Percentiles rank a stretch among this genome's conserved stretches.
Evolutionary conservation across 2,888 invertebrate species (phyloP).

Genomic region (Gari tellinella): DNA sequence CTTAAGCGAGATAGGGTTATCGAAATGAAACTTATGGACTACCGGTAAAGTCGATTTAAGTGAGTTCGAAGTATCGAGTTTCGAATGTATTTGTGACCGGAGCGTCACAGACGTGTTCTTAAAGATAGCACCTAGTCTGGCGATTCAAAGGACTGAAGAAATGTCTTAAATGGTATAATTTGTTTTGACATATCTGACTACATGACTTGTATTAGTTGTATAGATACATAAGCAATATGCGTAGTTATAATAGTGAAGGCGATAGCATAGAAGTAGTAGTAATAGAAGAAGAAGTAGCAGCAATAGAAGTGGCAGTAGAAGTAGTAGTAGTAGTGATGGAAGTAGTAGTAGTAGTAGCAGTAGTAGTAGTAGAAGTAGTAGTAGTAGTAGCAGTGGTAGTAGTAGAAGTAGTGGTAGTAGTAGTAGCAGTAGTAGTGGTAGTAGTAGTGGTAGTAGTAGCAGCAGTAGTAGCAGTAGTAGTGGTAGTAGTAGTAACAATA

Average conservation of each 20-base stretch:
- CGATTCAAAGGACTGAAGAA: too few relatives aligned
- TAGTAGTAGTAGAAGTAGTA: conserved; percentile 7
- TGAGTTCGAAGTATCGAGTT: too few relatives aligned
- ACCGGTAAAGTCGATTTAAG: too few relatives aligned
- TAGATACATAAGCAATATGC: too few relatives aligned
- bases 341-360: conserved; percentile 11
- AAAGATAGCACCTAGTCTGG: too few relatives aligned
- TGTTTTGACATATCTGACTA: too few relatives aligned
- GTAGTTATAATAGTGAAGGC: neutral
- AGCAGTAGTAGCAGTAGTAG: conserved; percentile 6
- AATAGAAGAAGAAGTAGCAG: conserved; percentile 3
- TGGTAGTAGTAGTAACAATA: conserved; percentile 2
- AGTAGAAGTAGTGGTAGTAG: conserved; percentile 12
- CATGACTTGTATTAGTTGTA: too few relatives aligned
- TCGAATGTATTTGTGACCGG: too few relatives aligned
- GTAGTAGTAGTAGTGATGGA: conserved; percentile 9
- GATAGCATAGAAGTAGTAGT: conserved; percentile 1
- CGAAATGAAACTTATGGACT: too few relatives aligned
- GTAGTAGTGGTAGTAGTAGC: conserved; percentile 8
- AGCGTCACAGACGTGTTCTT: too few relatives aligned
- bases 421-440: conserved; percentile 6
- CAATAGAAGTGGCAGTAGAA: neutral
- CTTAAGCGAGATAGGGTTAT: too few relatives aligned
- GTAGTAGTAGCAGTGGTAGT: conserved; percentile 10
- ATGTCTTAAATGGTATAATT: too few relatives aligned